Evolutionary conservation across 2,113 vertebrate genomes (phyloP), one percentile per base, ranked within the genome.

Genomic region (Brienomyrus brachyistius): DNA sequence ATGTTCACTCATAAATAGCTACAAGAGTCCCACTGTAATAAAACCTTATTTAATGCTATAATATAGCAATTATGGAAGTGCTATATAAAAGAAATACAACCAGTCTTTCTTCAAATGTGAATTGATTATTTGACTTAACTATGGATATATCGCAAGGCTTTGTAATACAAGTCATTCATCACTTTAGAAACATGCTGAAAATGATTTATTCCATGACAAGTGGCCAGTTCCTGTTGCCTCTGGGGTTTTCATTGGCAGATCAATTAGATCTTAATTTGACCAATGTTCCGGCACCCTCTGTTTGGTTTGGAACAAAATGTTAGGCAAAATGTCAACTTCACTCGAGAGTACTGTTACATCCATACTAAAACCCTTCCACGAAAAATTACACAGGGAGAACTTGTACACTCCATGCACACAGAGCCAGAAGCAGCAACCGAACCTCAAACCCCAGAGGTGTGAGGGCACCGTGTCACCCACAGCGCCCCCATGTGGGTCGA

Each of bases 11-110:
- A 59, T 62, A 45, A 82, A 89, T 66, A 86, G 35, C 35, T 86
- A 86, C 45, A 85, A 85, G 83, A 27, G 48, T 48, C 23, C 7
- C 45, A 48, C n/a, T 47, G 47, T 83, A 84, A 84, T 45, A 50
- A 84, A 84, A 47, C 82, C 82, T 51, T 43, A 85, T 89, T 89
- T 89, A 70, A 87, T 31, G 27, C 51, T 35, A 54, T 87, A 35
- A 52, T 87, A 31, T 56, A 52, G 17, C 27, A 35, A 5, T 87
- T 88, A 11, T 47, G 43, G 17, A 47, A 77, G 45, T 47, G 43
- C 45, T 23, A 48, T 74, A 70, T 70, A 47, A 88, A 31, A 27
- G 40, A 88, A 66, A 88, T 88, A 62, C 21, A 88, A 15, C 70
- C 27, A 43, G 62, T 50, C 2, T 21, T 47, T 85, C 48, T 85